Conservation (phyloP, 2,888 invertebrate genomes). For the Mythimna lalbum region DNA sequence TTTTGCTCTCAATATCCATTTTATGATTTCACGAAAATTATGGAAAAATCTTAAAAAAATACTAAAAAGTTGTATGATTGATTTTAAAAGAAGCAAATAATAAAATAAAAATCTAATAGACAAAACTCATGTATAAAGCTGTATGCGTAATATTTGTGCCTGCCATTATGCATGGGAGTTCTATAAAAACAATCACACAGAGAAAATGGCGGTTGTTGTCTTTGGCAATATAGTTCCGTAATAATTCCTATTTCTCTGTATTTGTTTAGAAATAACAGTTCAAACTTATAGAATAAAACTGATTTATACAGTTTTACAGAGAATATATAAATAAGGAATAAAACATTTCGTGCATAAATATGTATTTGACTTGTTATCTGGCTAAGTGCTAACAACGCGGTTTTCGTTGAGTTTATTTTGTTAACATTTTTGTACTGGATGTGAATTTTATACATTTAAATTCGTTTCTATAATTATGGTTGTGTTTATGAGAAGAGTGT, state of each 20-base stretch:
- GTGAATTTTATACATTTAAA: constrained; percentile 32
- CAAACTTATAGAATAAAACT: constrained; percentile 10
- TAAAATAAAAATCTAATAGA: too few relatives aligned
- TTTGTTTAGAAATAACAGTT: constrained; percentile 40
- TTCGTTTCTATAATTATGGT: constrained; percentile 12
- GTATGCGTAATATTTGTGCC: constrained; percentile 31
- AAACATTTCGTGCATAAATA: constrained; percentile 12
- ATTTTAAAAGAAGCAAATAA: too few relatives aligned
- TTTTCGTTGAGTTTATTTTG: constrained; percentile 66
- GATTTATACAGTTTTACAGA: constrained; percentile 10
- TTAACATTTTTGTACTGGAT: constrained; percentile 57
- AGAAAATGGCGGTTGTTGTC: constrained; percentile 88
- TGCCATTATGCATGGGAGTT: constrained; percentile 1
- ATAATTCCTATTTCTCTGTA: constrained; percentile 51
- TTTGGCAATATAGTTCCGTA: constrained; percentile 67
- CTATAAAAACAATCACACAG: constrained; percentile 21
- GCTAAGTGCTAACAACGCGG: constrained; percentile 63
- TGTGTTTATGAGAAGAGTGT: constrained; percentile 20
- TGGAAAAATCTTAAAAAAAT: too few relatives aligned
- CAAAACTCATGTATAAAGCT: constrained; percentile 13
- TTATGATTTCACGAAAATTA: too few relatives aligned
- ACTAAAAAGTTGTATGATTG: too few relatives aligned
- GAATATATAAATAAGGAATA: constrained; percentile 1
- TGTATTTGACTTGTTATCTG: constrained; percentile 22
- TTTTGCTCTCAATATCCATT: too few relatives aligned